Evolutionary conservation across 2,113 vertebrate genomes (phyloP).

Genomic region (Calidris pygmaea): DNA sequence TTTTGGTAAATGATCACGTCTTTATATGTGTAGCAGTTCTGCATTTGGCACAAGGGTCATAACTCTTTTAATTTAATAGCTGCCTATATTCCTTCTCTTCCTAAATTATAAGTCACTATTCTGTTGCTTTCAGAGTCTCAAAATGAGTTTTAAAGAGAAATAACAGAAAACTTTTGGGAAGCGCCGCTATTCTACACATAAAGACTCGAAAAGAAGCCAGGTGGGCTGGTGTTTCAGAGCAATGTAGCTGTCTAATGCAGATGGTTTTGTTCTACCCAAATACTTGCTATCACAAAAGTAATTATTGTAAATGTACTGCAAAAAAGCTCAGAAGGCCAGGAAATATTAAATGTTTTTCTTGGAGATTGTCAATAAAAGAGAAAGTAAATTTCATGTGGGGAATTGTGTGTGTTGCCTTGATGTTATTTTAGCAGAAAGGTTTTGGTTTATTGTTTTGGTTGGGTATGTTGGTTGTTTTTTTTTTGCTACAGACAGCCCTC

Average conservation of each 20-base stretch:
- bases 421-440: neutral
- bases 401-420: neutral
- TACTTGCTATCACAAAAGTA: neutral
- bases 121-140: neutral
- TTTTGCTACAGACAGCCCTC: neutral
- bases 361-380: neutral
- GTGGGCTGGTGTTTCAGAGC: neutral
- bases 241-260: neutral
- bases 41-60: neutral
- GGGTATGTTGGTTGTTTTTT: neutral
- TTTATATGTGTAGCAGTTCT: neutral
- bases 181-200: neutral
- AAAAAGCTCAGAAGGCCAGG: neutral
- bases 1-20: neutral
- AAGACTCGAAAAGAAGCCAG: neutral
- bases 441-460: neutral
- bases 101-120: neutral
- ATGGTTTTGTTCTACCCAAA: neutral
- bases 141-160: constrained; percentile 1
- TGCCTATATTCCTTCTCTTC: neutral
- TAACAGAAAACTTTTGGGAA: neutral
- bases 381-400: neutral
- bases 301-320: neutral
- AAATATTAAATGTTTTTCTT: neutral
- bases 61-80: neutral